Evolutionary conservation across 2,888 invertebrate genomes (phyloP).

Genomic region (Aphodius granarius): DNA sequence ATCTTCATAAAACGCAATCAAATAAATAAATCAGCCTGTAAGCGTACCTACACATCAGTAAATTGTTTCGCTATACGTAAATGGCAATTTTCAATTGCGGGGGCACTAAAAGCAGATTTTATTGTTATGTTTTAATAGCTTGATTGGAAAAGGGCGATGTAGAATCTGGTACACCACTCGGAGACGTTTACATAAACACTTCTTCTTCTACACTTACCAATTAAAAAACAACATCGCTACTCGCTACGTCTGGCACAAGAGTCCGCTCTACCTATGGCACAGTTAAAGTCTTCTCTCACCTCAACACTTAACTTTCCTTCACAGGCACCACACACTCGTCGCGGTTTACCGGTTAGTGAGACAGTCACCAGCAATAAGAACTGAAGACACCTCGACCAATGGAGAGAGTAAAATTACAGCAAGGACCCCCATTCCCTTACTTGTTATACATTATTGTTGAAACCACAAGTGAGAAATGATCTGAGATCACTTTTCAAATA

Average conservation of each 20-base stretch:
- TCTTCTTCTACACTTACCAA: neutral
- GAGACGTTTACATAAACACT: neutral
- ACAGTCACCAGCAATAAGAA: constrained; percentile 4
- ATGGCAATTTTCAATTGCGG: neutral
- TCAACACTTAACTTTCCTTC: constrained; percentile 30
- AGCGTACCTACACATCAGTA: neutral
- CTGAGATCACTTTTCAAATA: neutral
- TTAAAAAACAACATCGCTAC: neutral
- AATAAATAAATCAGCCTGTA: neutral
- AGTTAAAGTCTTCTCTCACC: constrained; percentile 13
- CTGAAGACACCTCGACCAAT: constrained; percentile 15
- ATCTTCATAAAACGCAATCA: neutral
- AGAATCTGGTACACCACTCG: neutral
- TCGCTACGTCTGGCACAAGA: neutral
- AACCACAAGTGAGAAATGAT: neutral
- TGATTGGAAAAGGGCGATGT: neutral
- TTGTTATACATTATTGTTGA: neutral
- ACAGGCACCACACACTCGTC: constrained; percentile 21
- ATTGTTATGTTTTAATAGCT: neutral
- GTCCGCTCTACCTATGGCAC: constrained; percentile 30
- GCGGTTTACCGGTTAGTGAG: constrained; percentile 30
- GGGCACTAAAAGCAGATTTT: neutral
- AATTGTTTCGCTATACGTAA: neutral
- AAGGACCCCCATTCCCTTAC: constrained; percentile 8
- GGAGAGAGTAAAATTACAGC: constrained; percentile 2